Evolutionary conservation across 2,797 vertebrate genomes (phyloP), one percentile per base, ranked within the genome.

Genomic region (Caiman crocodilus): DNA sequence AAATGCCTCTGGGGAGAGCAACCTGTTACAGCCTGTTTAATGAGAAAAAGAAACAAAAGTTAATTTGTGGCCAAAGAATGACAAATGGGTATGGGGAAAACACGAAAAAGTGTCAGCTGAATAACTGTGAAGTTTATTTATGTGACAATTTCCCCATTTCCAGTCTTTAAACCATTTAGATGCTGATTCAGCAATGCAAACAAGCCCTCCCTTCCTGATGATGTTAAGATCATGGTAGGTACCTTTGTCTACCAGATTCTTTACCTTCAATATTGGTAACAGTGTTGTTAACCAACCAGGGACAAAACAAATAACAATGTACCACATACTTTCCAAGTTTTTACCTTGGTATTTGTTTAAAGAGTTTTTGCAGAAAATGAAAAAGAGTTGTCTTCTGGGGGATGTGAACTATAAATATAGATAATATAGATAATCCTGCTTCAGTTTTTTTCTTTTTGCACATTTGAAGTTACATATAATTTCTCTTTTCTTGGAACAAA

Each of bases 201-300:
- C 30, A 76, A 23, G 76, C 2, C 17, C 21, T 67, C 35, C 14
- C 28, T 56, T 15, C 1, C 1, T 84, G 32, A 14, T 21, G 42
- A 50, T 13, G 1, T 0, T 21, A 58, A 50, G 42, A 28, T 10
- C 17, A 56, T 1, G 78, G 55, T 15, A 56, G 77, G 13, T 0
- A 0, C 11, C 56, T 57, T 32, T 84, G 63, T 12, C 3, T 57
- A 20, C 61, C 20, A 17, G 14, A 9, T n/a, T 69, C 79, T 21
- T 79, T 75, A n/a, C 16, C 17, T 14, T 32, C 71, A 60, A 5
- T 3, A 26, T 58, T 65, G 65, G 26, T 67, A 75, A 18, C 73
- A 57, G 77, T 83, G 74, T 42, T 18, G 9, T 64, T 78, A 77
- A 7, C 13, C 57, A 84, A 71, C 9, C 15, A 73, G 17, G 26